phyloP scores from a whole-genome alignment of 1,140 invertebrate genomes.

The Lepidostoma basale region DNA sequence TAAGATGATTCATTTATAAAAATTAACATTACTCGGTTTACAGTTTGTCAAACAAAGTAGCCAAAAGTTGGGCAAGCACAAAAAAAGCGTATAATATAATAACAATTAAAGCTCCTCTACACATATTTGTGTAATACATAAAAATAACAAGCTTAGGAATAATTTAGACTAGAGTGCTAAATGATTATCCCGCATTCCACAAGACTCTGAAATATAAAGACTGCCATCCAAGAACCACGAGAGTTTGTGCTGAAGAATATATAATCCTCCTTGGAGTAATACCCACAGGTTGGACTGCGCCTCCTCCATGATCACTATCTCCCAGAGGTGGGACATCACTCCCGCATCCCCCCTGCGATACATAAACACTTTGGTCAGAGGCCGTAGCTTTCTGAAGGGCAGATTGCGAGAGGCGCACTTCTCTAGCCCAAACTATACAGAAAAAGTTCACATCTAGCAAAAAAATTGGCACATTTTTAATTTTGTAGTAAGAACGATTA shows the following conservation, averaged over 20 bases:
- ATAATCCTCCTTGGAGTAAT: constrained; percentile 13
- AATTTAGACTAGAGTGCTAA: neutral
- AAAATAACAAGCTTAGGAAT: neutral
- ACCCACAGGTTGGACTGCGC: constrained; percentile 64
- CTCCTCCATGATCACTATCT: constrained; percentile 77
- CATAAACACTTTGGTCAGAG: too few relatives aligned
- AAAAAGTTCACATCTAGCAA: too few relatives aligned
- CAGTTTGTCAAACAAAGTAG: too few relatives aligned
- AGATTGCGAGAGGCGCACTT: too few relatives aligned
- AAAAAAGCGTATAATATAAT: too few relatives aligned
- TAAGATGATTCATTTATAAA: too few relatives aligned
- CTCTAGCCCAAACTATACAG: too few relatives aligned
- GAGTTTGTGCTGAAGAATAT: neutral
- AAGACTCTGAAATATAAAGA: constrained; percentile 29
- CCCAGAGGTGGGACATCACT: constrained; percentile 89
- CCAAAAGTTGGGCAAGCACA: too few relatives aligned
- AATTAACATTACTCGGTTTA: too few relatives aligned
- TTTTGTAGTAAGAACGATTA: too few relatives aligned
- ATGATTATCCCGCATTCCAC: constrained; percentile 14
- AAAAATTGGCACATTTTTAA: too few relatives aligned
- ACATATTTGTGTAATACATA: neutral
- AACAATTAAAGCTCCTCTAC: neutral
- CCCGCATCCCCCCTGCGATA: constrained; percentile 96
- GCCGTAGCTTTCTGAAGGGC: too few relatives aligned
- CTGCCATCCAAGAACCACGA: constrained; percentile 23